Base-by-base conservation (phyloP, 2,888 invertebrate species). In the Actias luna region DNA sequence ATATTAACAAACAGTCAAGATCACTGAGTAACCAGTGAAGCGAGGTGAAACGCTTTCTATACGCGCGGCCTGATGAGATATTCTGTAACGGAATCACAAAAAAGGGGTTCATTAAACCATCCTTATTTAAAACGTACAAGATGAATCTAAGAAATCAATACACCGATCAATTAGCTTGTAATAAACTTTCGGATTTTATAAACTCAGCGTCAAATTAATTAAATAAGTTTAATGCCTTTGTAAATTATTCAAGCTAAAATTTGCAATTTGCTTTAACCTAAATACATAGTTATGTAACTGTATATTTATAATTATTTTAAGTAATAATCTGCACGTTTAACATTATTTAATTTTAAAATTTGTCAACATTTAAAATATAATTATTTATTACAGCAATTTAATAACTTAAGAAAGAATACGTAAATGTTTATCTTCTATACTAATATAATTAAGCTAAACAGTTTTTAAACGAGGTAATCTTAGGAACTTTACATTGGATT, bases 41-140 rank as follows among this genome's bases (percentile, higher is more conserved):
- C 85, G 80, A 72, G 63, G 63, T 74, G 73, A 70, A 78, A 78
- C 82, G 84, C 85, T 86, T 86, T 86, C 85, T 84, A 80, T 81
- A 68, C 71, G 69, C 73, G 70, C 65, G 64, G 71, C 71, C 64
- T 66, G 70, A 70, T 61, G 68, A 64, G 70, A 57, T 35, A 66
- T 64, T 73, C 70, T 71, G 68, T 67, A 66, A 73, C 67, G 63
- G 65, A 71, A 65, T 65, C 62, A 58, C 60, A 66, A 68, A 72
- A 65, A 64, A 61, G 59, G 52, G 35, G 63, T 64, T 36, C 60
- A 35, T 61, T 59, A 64, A 33, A 61, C 52, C 25, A 64, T 64
- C 57, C 22, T 8, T 35, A 42, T 55, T 22, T 61, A 35, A 33
- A 36, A 46, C 57, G 58, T 59, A 16, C 14, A 39, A 39, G 42